Evolutionary conservation across 2,113 vertebrate species (phyloP).

Genomic region (Bujurquina vittata): DNA sequence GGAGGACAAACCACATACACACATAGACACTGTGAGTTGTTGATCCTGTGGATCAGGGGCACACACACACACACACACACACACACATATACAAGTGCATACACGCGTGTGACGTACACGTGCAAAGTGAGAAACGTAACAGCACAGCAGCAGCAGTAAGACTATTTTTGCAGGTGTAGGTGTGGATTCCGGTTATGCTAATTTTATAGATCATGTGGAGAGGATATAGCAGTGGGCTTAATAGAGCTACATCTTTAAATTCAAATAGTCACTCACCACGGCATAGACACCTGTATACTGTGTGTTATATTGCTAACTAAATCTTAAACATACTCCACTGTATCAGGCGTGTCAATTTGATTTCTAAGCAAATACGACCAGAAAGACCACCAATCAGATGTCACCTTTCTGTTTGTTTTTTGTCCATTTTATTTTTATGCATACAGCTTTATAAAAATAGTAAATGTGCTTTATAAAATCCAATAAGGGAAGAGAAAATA

Average conservation of each 20-base stretch:
- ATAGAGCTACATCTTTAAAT: slow-evolving; percentile 38
- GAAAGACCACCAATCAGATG: background rate
- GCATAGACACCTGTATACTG: background rate
- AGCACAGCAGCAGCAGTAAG: background rate
- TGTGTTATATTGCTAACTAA: background rate
- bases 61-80: background rate
- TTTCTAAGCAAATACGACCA: slow-evolving; percentile 4
- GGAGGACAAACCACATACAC: slow-evolving; percentile 36
- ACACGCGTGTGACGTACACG: background rate
- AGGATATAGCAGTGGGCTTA: slow-evolving; percentile 24
- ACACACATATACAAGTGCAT: background rate
- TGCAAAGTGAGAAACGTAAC: slow-evolving; percentile 7
- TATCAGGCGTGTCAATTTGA: slow-evolving; percentile 9
- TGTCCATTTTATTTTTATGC: background rate
- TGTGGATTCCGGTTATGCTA: slow-evolving; percentile 36
- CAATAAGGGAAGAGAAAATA: background rate
- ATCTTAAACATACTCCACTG: slow-evolving; percentile 19
- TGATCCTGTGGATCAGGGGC: slow-evolving; percentile 13
- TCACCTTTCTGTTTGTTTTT: background rate
- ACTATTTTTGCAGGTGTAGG: slow-evolving; percentile 41
- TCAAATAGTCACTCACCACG: slow-evolving; percentile 20
- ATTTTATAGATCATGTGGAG: slow-evolving; percentile 50
- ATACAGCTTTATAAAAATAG: background rate
- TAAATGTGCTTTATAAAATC: background rate
- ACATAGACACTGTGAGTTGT: slow-evolving; percentile 9